Conservation (phyloP, 2,113 vertebrate genomes). For the Urocitellus parryii region DNA sequence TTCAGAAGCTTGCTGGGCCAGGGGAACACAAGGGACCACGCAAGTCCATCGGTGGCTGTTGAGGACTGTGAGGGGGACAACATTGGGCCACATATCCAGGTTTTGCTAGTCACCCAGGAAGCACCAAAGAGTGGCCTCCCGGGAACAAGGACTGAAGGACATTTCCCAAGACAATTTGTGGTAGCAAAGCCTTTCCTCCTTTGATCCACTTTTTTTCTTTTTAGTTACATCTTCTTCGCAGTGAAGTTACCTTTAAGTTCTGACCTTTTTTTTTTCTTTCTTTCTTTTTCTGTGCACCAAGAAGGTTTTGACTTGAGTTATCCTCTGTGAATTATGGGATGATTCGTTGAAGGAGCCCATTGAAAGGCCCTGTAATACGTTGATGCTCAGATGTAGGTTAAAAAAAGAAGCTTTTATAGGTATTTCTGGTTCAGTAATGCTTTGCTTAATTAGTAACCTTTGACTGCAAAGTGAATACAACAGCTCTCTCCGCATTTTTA, state of each 20-base stretch:
- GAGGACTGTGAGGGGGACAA: background rate
- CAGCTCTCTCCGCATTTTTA: background rate
- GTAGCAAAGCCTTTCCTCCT: rapidly evolving
- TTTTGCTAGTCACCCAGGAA: rapidly evolving
- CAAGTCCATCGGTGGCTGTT: rapidly evolving
- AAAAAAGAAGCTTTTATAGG: background rate
- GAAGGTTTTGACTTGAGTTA: background rate
- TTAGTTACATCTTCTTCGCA: background rate
- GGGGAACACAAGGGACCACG: background rate
- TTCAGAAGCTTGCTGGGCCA: rapidly evolving
- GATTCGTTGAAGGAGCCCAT: background rate
- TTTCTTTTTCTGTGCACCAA: too few species aligned
- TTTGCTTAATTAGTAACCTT: slow-evolving; percentile 11
- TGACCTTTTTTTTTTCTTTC: background rate
- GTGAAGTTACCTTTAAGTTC: background rate
- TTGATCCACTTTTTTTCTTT: background rate
- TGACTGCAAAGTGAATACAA: background rate
- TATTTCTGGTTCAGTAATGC: slow-evolving; percentile 12
- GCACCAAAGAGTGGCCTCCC: rapidly evolving
- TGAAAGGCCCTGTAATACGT: background rate
- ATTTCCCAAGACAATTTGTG: rapidly evolving
- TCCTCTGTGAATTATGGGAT: background rate
- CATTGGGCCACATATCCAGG: rapidly evolving
- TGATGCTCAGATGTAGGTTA: background rate
- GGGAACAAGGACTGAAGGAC: rapidly evolving